phyloP scores from a whole-genome alignment of 2,113 vertebrate genomes.

The Anser cygnoides region DNA sequence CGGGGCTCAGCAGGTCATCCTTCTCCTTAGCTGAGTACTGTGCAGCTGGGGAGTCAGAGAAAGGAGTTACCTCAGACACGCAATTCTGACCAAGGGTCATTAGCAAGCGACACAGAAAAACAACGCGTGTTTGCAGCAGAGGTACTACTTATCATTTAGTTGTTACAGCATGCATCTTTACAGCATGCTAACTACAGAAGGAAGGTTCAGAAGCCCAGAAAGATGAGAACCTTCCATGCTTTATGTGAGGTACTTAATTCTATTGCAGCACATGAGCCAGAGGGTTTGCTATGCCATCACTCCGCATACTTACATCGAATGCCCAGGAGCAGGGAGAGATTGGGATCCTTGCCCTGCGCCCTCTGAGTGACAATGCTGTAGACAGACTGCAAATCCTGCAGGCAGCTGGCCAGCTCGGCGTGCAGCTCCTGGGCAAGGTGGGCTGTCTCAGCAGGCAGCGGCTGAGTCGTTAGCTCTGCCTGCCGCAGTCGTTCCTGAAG shows the following conservation, averaged over 20 bases:
- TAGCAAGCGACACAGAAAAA: conserved; percentile 9
- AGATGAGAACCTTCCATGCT: background rate
- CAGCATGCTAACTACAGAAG: background rate
- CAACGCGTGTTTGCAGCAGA: background rate
- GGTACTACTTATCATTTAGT: background rate
- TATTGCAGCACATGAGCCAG: background rate
- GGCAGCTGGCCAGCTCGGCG: conserved; percentile 86
- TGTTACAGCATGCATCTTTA: background rate
- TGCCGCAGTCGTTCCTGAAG: conserved; percentile 88
- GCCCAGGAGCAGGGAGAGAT: conserved; percentile 93
- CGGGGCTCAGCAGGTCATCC: conserved; percentile 83
- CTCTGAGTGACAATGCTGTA: conserved; percentile 93
- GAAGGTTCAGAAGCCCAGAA: background rate
- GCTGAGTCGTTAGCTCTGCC: conserved; percentile 63
- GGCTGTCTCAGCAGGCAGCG: conserved; percentile 71
- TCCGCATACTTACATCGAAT: conserved; percentile 84
- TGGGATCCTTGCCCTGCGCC: conserved; percentile 92
- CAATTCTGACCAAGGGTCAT: background rate
- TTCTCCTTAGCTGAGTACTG: conserved; percentile 70
- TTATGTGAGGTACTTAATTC: rapidly evolving
- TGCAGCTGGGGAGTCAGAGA: conserved; percentile 74
- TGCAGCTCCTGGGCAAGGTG: conserved; percentile 80
- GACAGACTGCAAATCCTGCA: conserved; percentile 90
- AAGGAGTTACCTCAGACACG: background rate
- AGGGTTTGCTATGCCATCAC: background rate